Conservation (phyloP, 2,797 vertebrate species). For the Nasua narica region DNA sequence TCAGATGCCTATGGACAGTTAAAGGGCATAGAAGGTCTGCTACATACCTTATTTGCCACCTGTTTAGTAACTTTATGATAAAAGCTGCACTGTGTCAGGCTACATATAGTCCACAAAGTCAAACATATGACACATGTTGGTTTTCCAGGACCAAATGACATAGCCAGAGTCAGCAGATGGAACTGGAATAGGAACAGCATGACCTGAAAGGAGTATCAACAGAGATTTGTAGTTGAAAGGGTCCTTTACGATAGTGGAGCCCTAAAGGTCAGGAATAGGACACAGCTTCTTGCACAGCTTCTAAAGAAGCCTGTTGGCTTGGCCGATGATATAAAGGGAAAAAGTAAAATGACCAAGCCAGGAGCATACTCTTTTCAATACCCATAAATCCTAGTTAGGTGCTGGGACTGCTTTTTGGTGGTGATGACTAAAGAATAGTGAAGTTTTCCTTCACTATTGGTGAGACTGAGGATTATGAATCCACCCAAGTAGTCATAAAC, state of each 20-base stretch:
- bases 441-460: background rate
- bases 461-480: background rate
- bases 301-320: background rate
- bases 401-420: background rate
- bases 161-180: background rate
- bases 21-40: background rate
- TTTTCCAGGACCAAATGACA: background rate
- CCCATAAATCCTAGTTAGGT: background rate
- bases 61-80: background rate
- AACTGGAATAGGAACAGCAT: background rate
- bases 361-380: background rate
- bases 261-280: rapidly evolving
- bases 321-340: background rate
- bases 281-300: background rate
- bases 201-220: background rate
- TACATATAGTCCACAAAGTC: background rate
- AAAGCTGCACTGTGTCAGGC: background rate
- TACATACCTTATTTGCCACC: background rate
- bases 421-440: background rate
- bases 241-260: rapidly evolving
- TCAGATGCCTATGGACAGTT: background rate
- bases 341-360: background rate
- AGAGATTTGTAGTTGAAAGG: background rate
- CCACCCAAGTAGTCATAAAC: background rate
- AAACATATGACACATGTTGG: background rate